These are phyloP conservation scores for Percopsis transmontana DNA, from an alignment of 2,113 vertebrate species.

Conservation along the genomic window DNA sequence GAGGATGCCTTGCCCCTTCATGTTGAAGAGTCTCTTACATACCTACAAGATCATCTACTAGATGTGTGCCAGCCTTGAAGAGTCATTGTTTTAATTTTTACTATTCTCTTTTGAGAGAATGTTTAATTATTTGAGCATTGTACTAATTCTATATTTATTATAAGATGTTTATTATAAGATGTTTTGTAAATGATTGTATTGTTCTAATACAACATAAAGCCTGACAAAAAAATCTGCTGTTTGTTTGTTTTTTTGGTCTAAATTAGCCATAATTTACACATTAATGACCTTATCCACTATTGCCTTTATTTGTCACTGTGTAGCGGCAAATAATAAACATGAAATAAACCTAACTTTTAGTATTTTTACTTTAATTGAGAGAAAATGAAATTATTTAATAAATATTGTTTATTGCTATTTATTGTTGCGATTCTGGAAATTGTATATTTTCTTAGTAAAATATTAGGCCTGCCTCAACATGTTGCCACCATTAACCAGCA, in stretches of 20 bases:
- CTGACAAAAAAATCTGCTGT: too few relatives aligned
- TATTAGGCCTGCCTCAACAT: too few relatives aligned
- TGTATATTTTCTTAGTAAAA: too few relatives aligned
- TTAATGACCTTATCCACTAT: too few relatives aligned
- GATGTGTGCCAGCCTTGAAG: constrained; percentile 62
- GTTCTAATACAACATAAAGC: neutral
- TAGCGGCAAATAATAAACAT: neutral
- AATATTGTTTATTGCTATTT: too few relatives aligned
- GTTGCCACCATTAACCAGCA: too few relatives aligned
- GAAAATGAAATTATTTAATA: too few relatives aligned
- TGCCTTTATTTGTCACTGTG: too few relatives aligned
- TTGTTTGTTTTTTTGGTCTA: too few relatives aligned
- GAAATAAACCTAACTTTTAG: neutral
- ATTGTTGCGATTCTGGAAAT: too few relatives aligned
- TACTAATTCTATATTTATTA: constrained; percentile 1
- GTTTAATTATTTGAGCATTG: neutral
- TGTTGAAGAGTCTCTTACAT: constrained; percentile 78
- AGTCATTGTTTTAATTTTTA: neutral
- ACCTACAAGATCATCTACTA: constrained; percentile 76
- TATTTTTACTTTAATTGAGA: neutral
- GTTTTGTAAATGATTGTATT: neutral
- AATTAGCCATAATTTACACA: too few relatives aligned
- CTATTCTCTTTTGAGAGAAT: neutral
- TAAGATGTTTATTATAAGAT: neutral
- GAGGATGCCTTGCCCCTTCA: constrained; percentile 77